Conservation (phyloP, 2,888 invertebrate genomes). For the Caradrina clavipalpis region DNA sequence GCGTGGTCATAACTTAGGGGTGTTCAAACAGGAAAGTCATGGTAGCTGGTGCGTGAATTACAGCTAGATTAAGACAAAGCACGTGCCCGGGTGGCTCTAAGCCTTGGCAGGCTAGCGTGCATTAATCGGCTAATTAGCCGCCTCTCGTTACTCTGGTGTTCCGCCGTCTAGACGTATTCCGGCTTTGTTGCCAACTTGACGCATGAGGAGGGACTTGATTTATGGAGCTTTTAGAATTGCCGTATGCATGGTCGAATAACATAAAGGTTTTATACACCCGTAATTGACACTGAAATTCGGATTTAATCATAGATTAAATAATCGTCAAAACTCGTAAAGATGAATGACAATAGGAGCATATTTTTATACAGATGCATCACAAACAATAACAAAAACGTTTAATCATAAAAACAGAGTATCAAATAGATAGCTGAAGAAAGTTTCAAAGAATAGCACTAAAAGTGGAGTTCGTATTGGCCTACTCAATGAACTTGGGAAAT, state of each 20-base stretch:
- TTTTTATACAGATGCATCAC: slow-evolving; percentile 20
- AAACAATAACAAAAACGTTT: slow-evolving; percentile 40
- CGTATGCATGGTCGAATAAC: neutral
- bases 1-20: slow-evolving; percentile 1
- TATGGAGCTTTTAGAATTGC: slow-evolving; percentile 59
- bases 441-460: slow-evolving; percentile 72
- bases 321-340: neutral
- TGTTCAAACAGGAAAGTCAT: slow-evolving; percentile 24
- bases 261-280: neutral
- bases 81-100: slow-evolving; percentile 44
- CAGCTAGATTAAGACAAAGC: slow-evolving; percentile 59
- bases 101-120: slow-evolving; percentile 60
- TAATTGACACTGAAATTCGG: neutral
- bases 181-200: slow-evolving; percentile 68
- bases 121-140: slow-evolving; percentile 79
- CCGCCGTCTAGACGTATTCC: slow-evolving; percentile 80
- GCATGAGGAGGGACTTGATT: slow-evolving; percentile 61
- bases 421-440: slow-evolving; percentile 57
- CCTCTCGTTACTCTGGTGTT: slow-evolving; percentile 67
- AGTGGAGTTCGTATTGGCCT: slow-evolving; percentile 71
- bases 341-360: neutral
- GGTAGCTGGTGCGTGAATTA: slow-evolving; percentile 28
- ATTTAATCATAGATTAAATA: neutral
- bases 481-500: slow-evolving; percentile 81
- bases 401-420: slow-evolving; percentile 14